Conservation (phyloP, 1,140 invertebrate genomes). For the Drosophila chauvacae region DNA sequence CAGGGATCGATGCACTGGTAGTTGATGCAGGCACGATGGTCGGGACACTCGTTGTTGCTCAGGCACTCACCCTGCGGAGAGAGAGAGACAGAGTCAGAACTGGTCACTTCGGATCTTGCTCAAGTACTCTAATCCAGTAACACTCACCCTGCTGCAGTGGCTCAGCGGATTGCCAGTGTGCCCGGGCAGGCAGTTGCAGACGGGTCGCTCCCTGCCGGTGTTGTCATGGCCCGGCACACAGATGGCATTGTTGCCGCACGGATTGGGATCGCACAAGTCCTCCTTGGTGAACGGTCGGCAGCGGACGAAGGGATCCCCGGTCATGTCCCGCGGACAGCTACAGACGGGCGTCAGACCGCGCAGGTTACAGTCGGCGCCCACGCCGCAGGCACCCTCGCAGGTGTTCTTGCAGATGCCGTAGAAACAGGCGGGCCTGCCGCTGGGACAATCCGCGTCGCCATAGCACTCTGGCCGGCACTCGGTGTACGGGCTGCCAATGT, state of each 20-base stretch:
- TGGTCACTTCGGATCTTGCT: too few relatives aligned
- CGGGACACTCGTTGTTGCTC: conserved; percentile 89
- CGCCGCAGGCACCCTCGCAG: conserved; percentile 91
- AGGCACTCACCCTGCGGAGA: conserved; percentile 89
- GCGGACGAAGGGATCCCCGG: conserved; percentile 92
- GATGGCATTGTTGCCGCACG: conserved; percentile 92
- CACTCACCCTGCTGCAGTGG: conserved; percentile 87
- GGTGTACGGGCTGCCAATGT: conserved; percentile 90
- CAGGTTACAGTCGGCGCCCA: conserved; percentile 89
- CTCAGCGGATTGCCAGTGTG: conserved; percentile 92
- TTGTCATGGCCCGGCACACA: conserved; percentile 93
- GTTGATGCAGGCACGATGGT: conserved; percentile 90
- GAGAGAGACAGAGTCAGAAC: not conserved
- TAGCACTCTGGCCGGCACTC: conserved; percentile 91
- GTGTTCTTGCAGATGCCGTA: conserved; percentile 93
- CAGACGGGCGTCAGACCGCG: conserved; percentile 92
- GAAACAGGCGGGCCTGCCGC: conserved; percentile 90
- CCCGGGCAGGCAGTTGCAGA: conserved; percentile 89
- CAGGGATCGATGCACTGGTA: conserved; percentile 91
- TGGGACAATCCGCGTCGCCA: conserved; percentile 89
- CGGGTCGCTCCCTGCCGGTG: conserved; percentile 90
- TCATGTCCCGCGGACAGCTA: conserved; percentile 94
- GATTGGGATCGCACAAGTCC: conserved; percentile 93
- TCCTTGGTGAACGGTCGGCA: conserved; percentile 92
- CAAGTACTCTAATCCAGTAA: too few relatives aligned